These are phyloP conservation scores for Cryptomyrus ogoouensis DNA, from an alignment of 2,113 vertebrate genomes.

Conservation along the genomic window DNA sequence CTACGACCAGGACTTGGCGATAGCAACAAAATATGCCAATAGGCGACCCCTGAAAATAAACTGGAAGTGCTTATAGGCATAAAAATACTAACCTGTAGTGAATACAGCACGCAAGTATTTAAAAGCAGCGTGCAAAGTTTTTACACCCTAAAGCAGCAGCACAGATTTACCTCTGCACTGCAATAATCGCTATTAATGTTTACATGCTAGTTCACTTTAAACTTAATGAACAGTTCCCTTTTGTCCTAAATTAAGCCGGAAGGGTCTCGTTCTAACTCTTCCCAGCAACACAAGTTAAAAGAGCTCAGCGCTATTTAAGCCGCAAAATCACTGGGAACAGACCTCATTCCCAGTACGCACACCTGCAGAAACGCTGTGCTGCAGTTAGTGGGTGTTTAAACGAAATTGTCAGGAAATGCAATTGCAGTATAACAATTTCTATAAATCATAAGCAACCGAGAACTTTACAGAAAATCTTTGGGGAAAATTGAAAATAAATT, in stretches of 20 bases:
- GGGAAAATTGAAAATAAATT: background rate
- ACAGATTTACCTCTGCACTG: background rate
- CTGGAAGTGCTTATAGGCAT: background rate
- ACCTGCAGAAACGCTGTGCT: background rate
- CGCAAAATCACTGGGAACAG: background rate
- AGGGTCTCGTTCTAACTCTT: background rate
- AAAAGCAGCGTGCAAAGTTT: background rate
- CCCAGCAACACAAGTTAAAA: background rate
- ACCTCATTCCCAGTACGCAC: background rate
- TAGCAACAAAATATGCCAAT: background rate
- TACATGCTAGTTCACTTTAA: background rate
- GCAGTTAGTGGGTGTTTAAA: background rate
- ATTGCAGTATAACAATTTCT: background rate
- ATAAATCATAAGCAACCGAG: background rate
- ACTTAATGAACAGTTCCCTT: background rate
- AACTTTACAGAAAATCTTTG: background rate
- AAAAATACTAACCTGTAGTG: background rate
- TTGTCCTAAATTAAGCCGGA: background rate
- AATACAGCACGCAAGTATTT: background rate
- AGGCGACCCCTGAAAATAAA: background rate
- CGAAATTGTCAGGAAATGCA: background rate
- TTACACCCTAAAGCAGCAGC: background rate
- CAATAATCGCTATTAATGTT: background rate
- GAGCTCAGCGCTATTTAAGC: background rate
- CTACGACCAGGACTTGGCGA: background rate